Evolutionary conservation across 2,888 invertebrate genomes (phyloP).

Genomic region (Cantharis lateralis): DNA sequence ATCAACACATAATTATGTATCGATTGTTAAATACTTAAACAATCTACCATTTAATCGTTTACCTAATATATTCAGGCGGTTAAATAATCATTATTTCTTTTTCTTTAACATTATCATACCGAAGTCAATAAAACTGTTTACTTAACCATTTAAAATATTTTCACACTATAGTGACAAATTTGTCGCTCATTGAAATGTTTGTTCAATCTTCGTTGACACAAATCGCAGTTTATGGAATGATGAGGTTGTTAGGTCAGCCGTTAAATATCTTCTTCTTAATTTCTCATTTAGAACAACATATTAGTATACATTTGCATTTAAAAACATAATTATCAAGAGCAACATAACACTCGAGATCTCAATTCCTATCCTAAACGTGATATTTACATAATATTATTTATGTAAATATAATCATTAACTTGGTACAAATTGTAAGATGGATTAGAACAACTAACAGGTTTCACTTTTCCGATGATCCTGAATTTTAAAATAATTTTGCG

Average conservation of each 20-base stretch:
- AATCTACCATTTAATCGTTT: neutral
- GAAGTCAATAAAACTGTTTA: slow-evolving; percentile 12
- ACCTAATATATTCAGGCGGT: neutral
- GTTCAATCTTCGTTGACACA: slow-evolving; percentile 17
- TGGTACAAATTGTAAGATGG: neutral
- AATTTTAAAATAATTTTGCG: neutral
- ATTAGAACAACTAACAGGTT: neutral
- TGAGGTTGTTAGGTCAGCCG: slow-evolving; percentile 14
- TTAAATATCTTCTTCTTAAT: neutral
- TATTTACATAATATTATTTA: neutral
- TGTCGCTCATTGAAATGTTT: slow-evolving; percentile 35
- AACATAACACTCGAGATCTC: neutral
- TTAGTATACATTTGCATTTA: neutral
- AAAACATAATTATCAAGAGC: neutral
- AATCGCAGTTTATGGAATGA: slow-evolving; percentile 18
- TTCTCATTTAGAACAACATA: neutral
- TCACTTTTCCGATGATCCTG: neutral
- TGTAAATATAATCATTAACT: neutral
- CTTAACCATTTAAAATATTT: slow-evolving; percentile 31
- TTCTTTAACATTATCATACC: slow-evolving; percentile 2
- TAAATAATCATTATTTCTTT: neutral
- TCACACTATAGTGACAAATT: slow-evolving; percentile 36
- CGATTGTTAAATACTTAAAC: neutral
- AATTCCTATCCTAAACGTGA: neutral
- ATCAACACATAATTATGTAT: neutral